Base-by-base conservation (phyloP, 2,797 vertebrate species). In the Manis javanica region DNA sequence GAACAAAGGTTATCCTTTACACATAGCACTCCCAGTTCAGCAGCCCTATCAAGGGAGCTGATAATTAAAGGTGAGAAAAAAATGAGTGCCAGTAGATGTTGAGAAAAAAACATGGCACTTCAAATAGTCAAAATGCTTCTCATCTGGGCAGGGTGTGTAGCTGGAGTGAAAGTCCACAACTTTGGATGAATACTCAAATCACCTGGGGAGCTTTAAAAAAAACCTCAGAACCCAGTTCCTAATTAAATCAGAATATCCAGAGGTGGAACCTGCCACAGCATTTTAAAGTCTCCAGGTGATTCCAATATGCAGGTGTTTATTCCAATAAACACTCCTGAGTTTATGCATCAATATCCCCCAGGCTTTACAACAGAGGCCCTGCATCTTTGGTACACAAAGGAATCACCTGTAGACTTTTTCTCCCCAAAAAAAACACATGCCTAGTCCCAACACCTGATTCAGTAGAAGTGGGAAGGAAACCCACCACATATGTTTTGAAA, bases 141-240 rank as follows among this genome's bases (percentile, higher is more conserved):
- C 10, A 5, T 31, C 53, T 42, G 21, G 18, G 23, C 14, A 77
- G 26, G 29, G 9, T 69, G 49, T 9, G 8, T 46, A 91, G 34
- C 15, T 53, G 68, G 16, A 68, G 72, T 10, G 39, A 15, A 93
- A 10, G 23, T 49, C 15, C 11, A 61, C 2, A 51, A 24, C 15
- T 42, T 49, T 95, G 31, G 12, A 42, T 93, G 64, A 93, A 69
- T n/a, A 37, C 16, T 72, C n/a, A 18, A 79, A 72, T 92, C 59
- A 55, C 15, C 14, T 66, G 16, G 23, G 18, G n/a, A 95, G 34
- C 19, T 79, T 75, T 96, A 24, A 78, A 91, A 91, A 91, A 91
- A 68, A 4, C 89, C 57, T 87, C 57, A 90, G 78, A 84, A 8
- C 14, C 57, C 18, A 39, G 34, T 53, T 92, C 49, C 37, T 37